These are phyloP conservation scores for Calyptommatus sinebrachiatus DNA, from an alignment of 2,113 vertebrate genomes.

Conservation along the genomic window DNA sequence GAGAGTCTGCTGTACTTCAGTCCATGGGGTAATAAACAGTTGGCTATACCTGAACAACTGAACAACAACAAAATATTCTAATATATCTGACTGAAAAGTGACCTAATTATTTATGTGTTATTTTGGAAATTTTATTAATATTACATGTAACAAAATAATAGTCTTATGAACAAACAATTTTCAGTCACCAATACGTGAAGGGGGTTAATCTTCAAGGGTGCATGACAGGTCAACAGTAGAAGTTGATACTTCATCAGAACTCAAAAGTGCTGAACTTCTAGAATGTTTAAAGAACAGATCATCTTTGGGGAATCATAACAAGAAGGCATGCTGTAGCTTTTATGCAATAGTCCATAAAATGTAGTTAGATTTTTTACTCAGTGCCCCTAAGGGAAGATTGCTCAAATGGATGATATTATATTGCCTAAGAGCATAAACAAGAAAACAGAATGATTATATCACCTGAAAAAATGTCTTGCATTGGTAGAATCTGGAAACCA, in stretches of 20 bases:
- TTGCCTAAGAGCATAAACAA: not conserved
- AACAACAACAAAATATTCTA: too few relatives aligned
- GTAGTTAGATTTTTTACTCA: slow-evolving; percentile 4
- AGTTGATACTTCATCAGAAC: not conserved
- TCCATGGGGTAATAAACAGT: too few relatives aligned
- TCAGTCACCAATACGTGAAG: not conserved
- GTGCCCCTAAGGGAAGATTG: slow-evolving; percentile 12
- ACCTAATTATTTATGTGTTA: too few relatives aligned
- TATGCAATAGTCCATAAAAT: slow-evolving; percentile 1
- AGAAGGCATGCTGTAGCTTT: not conserved
- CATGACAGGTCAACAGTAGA: not conserved
- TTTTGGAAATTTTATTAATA: not conserved
- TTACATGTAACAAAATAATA: not conserved
- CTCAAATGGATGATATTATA: not conserved
- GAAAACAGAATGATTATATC: slow-evolving; percentile 2
- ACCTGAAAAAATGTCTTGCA: not conserved
- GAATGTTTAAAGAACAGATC: slow-evolving; percentile 8
- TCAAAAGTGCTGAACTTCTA: not conserved
- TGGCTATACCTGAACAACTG: too few relatives aligned
- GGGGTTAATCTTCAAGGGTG: not conserved
- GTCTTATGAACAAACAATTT: not conserved
- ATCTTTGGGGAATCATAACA: slow-evolving; percentile 2
- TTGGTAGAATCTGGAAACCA: not conserved
- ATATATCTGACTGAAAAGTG: too few relatives aligned
- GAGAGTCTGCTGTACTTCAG: too few relatives aligned